phyloP scores from a whole-genome alignment of 2,888 invertebrate genomes.

The Drosophila glabriapex region DNA sequence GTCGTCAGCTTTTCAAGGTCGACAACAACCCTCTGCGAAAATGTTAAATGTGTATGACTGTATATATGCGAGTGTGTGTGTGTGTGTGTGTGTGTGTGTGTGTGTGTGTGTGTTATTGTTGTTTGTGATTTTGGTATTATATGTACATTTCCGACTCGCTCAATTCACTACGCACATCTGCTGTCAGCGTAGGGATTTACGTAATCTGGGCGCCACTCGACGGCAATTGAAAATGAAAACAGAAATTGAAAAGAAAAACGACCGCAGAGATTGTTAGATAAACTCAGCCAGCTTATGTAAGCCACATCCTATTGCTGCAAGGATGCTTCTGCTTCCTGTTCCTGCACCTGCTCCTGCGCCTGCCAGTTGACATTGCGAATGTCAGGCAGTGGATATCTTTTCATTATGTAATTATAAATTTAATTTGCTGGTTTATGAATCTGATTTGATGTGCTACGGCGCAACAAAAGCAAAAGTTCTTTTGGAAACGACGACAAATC shows the following conservation, averaged over 20 bases:
- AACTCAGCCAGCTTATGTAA: conserved; percentile 43
- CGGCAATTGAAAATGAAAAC: conserved; percentile 56
- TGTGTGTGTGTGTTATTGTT: conserved; percentile 42
- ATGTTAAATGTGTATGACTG: conserved; percentile 3
- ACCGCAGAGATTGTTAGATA: conserved; percentile 2
- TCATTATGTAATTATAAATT: conserved; percentile 29
- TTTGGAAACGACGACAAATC: conserved; percentile 32
- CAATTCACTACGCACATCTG: conserved; percentile 47
- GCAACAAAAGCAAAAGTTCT: conserved; percentile 53
- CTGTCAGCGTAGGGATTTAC: conserved; percentile 55
- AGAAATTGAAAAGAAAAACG: conserved; percentile 10
- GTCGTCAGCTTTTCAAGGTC: conserved; percentile 69
- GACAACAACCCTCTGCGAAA: conserved; percentile 46
- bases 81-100: neutral
- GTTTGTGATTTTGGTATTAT: conserved; percentile 30
- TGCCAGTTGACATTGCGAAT: conserved; percentile 54
- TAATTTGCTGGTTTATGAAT: conserved; percentile 22
- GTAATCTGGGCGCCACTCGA: conserved; percentile 65
- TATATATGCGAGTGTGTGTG: neutral
- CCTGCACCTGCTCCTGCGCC: neutral
- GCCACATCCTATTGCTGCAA: conserved; percentile 26
- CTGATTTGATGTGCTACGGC: neutral
- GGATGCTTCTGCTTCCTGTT: neutral
- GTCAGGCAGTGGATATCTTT: conserved; percentile 18
- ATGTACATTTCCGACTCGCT: conserved; percentile 29